Evolutionary conservation across 2,888 invertebrate species (phyloP), one percentile per base, ranked within the genome.

Genomic region (Ptychoptera albimana): DNA sequence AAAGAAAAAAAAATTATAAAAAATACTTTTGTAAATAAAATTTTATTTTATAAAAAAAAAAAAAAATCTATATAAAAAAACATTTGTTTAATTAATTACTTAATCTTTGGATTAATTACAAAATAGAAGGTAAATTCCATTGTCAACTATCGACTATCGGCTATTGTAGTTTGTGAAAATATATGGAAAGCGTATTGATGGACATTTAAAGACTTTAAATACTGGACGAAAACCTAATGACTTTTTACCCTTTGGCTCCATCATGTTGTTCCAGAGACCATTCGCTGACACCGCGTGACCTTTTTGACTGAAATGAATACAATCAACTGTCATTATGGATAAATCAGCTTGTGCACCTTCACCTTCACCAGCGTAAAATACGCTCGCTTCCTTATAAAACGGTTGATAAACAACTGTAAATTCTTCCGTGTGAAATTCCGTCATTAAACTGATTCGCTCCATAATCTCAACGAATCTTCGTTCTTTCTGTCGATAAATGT

Each of bases 191-290:
- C 62, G 52, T 43, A 54, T 43, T 1, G 66, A 64, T 2, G 73
- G 73, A 49, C 73, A 74, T 3, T 57, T 37, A 47, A 73, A 65
- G 42, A 51, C 55, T 32, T 57, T 47, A 44, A 66, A 64, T 12
- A 58, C 35, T 16, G 54, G 50, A 2, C 46, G 43, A 60, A 65
- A 64, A 14, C 54, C 53, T 3, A 48, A 44, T 4, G 59, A 53
- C 54, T 73, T 73, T n/a, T 55, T 50, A 1, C 66, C 68, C 8
- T 64, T 59, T n/a, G 69, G 68, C 53, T 71, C 61, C 51, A 74
- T 45, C 54, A 74, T 58, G 48, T 70, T 72, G 51, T 72, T 72
- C 73, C 73, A 74, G 4, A 73, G 47, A 12, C 64, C 61, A 49
- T 68, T 70, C 1, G 68, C 63, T 49, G 64, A 49, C 10, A 46